Base-by-base conservation (phyloP, 2,888 invertebrate species). In the Pyrgus malvae region DNA sequence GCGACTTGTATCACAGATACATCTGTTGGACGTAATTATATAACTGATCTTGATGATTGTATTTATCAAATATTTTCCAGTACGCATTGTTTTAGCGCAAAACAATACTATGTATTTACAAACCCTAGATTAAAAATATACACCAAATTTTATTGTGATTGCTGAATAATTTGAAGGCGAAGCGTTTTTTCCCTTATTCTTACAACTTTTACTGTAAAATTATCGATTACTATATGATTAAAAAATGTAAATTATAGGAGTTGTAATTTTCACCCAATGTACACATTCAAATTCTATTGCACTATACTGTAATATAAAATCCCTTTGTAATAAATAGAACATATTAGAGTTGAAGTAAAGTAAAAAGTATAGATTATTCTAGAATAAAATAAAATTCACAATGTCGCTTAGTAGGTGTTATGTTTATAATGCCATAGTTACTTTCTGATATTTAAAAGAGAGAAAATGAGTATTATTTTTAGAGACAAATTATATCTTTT, bases 401-500 rank as follows among this genome's bases (percentile, higher is more conserved):
- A 72, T 70, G 67, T 83, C 72, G 89, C 88, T 88, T 87, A 35
- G 75, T 85, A 83, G 83, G 74, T 82, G 70, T 84, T 85, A 74
- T 74, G 70, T 85, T 84, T 63, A 74, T 81, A 81, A 78, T 74
- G 84, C 83, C 81, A 83, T 87, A 80, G 75, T 77, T 82, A 76
- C 71, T 77, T 83, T 84, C 76, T 69, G 77, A 78, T 75, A 74
- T 77, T 70, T 64, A 77, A 79, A 70, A 66, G 74, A 78, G 73
- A 78, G 74, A 77, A 78, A 45, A 81, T 84, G 75, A 84, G 84
- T 89, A 87, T 89, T 89, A 89, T 89, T 89, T 90, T 90, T 89
- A 89, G 89, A 89, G 77, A 88, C 81, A 89, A 86, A 86, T 82
- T 89, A 88, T 88, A 87, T 86, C 78, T 78, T 83, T 69, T n/a